Evolutionary conservation across 1,140 invertebrate species (phyloP).

Genomic region (Medauroidea extradentata): DNA sequence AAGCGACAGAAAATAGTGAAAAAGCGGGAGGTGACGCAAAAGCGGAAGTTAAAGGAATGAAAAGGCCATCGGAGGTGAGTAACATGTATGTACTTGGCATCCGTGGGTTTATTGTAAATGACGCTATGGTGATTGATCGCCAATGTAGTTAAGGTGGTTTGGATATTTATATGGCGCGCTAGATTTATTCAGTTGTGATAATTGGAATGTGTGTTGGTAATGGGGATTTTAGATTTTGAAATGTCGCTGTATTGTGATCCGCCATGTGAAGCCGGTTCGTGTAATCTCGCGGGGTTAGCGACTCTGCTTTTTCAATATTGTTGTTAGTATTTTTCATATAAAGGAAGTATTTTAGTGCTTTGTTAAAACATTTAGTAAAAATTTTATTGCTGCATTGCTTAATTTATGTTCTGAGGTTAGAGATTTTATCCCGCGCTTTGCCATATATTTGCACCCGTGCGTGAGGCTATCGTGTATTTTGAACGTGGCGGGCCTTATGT

Average conservation of each 20-base stretch:
- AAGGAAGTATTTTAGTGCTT: no score
- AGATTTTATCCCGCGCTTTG: background rate
- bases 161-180: background rate
- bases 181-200: no score
- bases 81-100: background rate
- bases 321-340: no score
- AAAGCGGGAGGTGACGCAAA: conserved; percentile 64
- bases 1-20: conserved; percentile 66
- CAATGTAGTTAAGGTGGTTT: background rate
- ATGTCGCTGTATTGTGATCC: background rate
- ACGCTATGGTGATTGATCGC: background rate
- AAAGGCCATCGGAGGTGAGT: conserved; percentile 83
- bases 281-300: background rate
- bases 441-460: background rate
- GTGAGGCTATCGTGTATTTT: conserved; percentile 19
- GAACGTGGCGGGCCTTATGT: conserved; percentile 25
- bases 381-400: no score
- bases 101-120: background rate
- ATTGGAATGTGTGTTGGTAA: no score
- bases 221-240: no score
- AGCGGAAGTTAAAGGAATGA: conserved; percentile 78
- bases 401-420: background rate
- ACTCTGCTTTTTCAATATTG: background rate
- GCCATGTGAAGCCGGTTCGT: background rate
- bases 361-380: no score